Conservation (phyloP, 1,140 invertebrate species). For the Ladona fulva region DNA sequence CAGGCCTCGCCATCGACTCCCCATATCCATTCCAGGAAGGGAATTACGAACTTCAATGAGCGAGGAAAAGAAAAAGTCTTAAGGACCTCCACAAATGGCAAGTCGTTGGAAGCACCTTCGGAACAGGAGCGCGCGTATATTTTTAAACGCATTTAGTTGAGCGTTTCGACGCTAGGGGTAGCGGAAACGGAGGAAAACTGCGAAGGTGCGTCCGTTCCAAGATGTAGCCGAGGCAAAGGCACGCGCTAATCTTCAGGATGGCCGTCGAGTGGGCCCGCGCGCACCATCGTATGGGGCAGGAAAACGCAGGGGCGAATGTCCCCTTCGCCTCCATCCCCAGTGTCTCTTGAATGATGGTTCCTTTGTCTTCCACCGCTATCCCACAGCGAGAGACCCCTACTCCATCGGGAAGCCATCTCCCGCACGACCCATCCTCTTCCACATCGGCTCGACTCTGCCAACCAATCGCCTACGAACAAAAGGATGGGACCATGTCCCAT, state of each 20-base stretch:
- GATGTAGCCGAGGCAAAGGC: neutral
- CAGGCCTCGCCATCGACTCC: too few species aligned
- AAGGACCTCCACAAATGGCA: too few species aligned
- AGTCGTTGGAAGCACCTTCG: too few species aligned
- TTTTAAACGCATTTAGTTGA: too few species aligned
- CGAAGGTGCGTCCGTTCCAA: too few species aligned
- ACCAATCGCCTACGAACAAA: slow-evolving; percentile 3
- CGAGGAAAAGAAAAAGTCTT: too few species aligned
- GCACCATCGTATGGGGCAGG: neutral
- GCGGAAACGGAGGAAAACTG: too few species aligned
- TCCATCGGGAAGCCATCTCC: too few species aligned
- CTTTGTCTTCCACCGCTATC: slow-evolving; percentile 3
- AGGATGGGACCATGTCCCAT: neutral
- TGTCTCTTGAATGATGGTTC: neutral
- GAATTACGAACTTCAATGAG: too few species aligned
- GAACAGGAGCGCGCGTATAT: too few species aligned
- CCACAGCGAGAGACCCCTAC: neutral
- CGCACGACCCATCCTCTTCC: neutral
- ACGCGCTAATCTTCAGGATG: neutral
- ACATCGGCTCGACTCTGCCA: neutral
- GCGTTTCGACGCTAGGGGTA: too few species aligned
- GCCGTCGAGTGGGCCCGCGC: neutral
- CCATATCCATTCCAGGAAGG: too few species aligned
- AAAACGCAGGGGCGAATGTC: neutral
- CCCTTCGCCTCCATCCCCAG: neutral